Percentiles rank a stretch among this genome's conserved stretches.
Conservation (phyloP, 2,888 invertebrate species). For the Sinelater perroti region DNA sequence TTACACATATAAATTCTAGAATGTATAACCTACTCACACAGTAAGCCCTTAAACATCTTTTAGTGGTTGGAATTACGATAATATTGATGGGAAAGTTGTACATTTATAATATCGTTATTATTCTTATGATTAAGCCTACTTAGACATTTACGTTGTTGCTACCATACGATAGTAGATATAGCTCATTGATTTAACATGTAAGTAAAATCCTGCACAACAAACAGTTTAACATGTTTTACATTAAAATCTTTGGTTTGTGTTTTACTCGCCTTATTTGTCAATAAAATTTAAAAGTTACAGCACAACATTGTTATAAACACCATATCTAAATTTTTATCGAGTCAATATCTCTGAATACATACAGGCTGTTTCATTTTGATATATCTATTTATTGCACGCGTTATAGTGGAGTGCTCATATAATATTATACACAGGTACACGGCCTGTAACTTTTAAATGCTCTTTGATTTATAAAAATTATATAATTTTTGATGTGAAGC, state of each 20-base stretch:
- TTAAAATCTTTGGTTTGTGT: slow-evolving; percentile 31
- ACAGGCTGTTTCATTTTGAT: background rate
- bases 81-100: slow-evolving; percentile 31
- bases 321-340: background rate
- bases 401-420: too few species aligned
- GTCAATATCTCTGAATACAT: background rate
- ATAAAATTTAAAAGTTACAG: slow-evolving; percentile 25
- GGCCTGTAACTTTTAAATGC: slow-evolving; percentile 16
- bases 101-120: slow-evolving; percentile 29
- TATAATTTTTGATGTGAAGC: slow-evolving; percentile 46
- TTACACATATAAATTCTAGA: slow-evolving; percentile 47
- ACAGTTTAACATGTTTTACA: slow-evolving; percentile 28
- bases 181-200: slow-evolving; percentile 30
- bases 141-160: slow-evolving; percentile 30
- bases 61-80: slow-evolving; percentile 33
- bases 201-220: slow-evolving; percentile 32
- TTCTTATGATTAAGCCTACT: slow-evolving; percentile 27
- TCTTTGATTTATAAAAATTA: slow-evolving; percentile 21
- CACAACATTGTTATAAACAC: background rate
- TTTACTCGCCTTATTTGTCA: slow-evolving; percentile 6
- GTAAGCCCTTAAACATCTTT: slow-evolving; percentile 42
- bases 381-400: slow-evolving; percentile 12
- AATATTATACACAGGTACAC: too few species aligned
- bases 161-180: slow-evolving; percentile 30
- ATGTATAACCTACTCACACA: slow-evolving; percentile 34